These are phyloP conservation scores for Ginglymostoma cirratum DNA, from an alignment of 2,113 vertebrate species.

Conservation along the genomic window DNA sequence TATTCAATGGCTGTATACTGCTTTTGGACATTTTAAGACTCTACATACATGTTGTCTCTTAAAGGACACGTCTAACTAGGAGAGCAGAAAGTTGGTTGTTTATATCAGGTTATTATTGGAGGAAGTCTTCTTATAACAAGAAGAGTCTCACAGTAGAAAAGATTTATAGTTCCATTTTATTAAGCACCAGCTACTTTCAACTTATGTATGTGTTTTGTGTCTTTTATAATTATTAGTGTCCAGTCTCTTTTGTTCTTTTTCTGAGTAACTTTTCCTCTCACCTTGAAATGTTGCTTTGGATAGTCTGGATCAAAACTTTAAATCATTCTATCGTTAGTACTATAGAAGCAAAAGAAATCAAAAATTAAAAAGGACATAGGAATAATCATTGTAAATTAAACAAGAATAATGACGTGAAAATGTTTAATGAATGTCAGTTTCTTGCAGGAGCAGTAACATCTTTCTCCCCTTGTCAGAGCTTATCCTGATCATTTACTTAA, in stretches of 20 bases:
- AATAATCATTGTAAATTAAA: neutral
- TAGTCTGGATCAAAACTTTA: neutral
- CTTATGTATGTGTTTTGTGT: neutral
- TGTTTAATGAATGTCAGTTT: neutral
- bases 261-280: neutral
- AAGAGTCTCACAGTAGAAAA: neutral
- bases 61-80: neutral
- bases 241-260: neutral
- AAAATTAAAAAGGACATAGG: neutral
- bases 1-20: neutral
- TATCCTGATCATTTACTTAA: neutral
- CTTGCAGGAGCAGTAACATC: neutral
- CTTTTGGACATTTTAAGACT: neutral
- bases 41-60: neutral
- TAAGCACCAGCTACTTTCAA: neutral
- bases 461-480: neutral
- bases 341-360: neutral
- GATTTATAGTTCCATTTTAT: neutral
- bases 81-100: neutral
- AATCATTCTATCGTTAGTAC: neutral
- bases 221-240: neutral
- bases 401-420: constrained; percentile 1
- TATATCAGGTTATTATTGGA: no score
- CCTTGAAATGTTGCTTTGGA: neutral
- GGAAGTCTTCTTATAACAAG: neutral